Conservation (phyloP, 2,888 invertebrate genomes). For the Trachelus tabidus region DNA sequence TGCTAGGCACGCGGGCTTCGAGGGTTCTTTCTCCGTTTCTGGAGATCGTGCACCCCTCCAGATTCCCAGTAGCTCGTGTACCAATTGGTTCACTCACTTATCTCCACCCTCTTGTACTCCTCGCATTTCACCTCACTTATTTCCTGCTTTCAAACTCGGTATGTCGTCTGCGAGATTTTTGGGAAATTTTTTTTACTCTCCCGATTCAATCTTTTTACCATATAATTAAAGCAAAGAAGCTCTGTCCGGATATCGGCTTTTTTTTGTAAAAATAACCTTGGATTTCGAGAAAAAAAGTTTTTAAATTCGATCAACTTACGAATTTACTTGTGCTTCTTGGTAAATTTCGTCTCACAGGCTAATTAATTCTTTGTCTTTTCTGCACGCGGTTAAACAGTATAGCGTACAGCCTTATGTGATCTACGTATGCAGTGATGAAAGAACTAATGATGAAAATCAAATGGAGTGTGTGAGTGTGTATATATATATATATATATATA, state of each 20-base stretch:
- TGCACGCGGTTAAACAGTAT: not conserved
- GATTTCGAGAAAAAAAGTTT: not conserved
- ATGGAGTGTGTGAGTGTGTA: too few relatives aligned
- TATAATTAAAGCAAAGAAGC: not conserved
- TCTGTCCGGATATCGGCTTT: not conserved
- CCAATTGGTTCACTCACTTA: not conserved
- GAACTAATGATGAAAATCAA: not conserved
- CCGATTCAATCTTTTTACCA: not conserved
- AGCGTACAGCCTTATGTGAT: not conserved
- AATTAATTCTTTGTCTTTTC: not conserved
- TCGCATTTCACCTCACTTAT: constrained; percentile 20
- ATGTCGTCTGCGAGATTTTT: not conserved
- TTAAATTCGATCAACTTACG: not conserved
- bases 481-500: not conserved
- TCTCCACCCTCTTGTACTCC: constrained; percentile 6
- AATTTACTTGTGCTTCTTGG: not conserved
- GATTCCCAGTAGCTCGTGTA: not conserved
- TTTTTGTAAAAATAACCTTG: not conserved
- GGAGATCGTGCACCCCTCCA: not conserved
- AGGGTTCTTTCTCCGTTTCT: not conserved
- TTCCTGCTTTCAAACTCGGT: constrained; percentile 6
- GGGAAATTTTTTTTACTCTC: constrained; percentile 24
- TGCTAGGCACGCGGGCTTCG: constrained; percentile 44
- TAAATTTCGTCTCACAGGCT: not conserved
- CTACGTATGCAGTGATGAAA: not conserved